Base-by-base conservation (phyloP, 2,113 vertebrate genomes). In the Sinosuthora webbiana region DNA sequence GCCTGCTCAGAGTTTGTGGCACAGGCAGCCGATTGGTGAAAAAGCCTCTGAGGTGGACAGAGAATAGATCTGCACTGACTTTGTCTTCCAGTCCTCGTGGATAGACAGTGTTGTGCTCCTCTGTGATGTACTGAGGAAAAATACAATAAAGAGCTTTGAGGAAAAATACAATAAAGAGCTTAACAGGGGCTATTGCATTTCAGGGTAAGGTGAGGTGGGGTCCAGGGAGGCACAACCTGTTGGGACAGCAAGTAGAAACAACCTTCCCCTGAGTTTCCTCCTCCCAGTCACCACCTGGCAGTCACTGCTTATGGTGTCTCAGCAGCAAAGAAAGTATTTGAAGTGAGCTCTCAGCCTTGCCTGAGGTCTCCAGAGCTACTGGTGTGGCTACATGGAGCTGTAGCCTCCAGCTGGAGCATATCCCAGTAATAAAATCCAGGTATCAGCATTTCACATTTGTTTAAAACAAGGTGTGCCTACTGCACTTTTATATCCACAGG, bases 261-360 rank as follows among this genome's bases (percentile, higher is more conserved):
- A 35, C 15, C 49, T 69, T 71, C 9, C 31, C 6, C 25, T 21
- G 8, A 52, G 19, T 11, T 14, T 23, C 9, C 44, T 33, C 56
- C 47, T 45, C 39, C 41, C 1, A 4, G 17, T 12, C 65, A 78
- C 14, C 13, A 6, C 7, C 50, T 65, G 37, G 15, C n/a, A 84
- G 22, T 7, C 53, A n/a, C 4, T 1, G 3, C 47, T 88, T 23
- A 37, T 8, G 35, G 22, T 4, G 1, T 6, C 45, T 6, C 45
- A 75, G n/a, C 37, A 59, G 44, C 56, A 60, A 91, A 41, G 18
- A 27, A 55, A 85, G 7, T 9, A 33, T 56, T 65, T 85, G 9
- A 78, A 67, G 59, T 0, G 27, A 50, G 8, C 10, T 76, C 49
- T 50, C 10, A 19, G 57, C 25, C 71, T 77, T 55, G 50, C 30